phyloP scores from a whole-genome alignment of 2,797 vertebrate genomes.

The Falco novaeseelandiae region DNA sequence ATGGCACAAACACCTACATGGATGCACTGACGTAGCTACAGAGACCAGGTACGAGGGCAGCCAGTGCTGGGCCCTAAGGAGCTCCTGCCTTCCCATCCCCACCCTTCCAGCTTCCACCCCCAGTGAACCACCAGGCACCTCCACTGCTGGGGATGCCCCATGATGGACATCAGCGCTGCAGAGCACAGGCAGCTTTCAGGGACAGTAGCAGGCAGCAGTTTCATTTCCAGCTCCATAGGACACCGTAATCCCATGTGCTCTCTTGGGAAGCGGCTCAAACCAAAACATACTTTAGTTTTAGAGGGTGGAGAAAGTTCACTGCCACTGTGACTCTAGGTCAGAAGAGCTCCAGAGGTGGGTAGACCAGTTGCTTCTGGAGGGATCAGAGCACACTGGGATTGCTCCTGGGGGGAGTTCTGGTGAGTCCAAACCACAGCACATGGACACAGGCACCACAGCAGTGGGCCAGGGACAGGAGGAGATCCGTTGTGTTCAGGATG shows the following conservation, averaged over 20 bases:
- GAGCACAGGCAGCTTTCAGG: background rate
- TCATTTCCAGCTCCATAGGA: background rate
- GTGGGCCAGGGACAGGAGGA: background rate
- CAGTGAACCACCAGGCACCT: background rate
- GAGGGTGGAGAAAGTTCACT: background rate
- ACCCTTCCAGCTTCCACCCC: accelerated
- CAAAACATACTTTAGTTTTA: background rate
- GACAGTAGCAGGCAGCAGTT: background rate
- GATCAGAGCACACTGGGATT: background rate
- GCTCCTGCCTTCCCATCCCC: background rate
- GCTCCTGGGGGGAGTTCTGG: background rate
- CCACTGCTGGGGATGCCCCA: background rate
- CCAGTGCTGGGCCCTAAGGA: background rate
- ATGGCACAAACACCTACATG: background rate
- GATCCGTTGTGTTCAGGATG: background rate
- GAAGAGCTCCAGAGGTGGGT: background rate
- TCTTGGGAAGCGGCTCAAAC: background rate
- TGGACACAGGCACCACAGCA: background rate
- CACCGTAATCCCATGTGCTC: background rate
- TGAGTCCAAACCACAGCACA: background rate
- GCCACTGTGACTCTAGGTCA: background rate
- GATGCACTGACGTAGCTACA: accelerated
- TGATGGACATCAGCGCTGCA: accelerated
- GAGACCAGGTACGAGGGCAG: background rate
- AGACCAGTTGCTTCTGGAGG: background rate